phyloP scores from a whole-genome alignment of 2,113 vertebrate species.

The Paraplagusia blochii region DNA sequence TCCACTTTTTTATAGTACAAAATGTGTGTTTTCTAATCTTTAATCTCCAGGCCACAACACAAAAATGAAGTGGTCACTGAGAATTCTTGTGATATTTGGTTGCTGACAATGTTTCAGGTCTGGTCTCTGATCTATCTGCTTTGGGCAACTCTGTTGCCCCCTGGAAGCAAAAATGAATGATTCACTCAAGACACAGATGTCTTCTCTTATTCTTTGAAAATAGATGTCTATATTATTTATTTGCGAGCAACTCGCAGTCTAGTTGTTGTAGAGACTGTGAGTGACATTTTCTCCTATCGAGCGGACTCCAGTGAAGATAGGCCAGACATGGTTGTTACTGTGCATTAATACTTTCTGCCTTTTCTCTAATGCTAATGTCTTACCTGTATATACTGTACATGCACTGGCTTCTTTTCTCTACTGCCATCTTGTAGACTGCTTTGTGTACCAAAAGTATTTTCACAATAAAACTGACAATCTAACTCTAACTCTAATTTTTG shows the following conservation, averaged over 20 bases:
- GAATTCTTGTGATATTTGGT: constrained; percentile 9
- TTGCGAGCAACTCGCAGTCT: constrained; percentile 43
- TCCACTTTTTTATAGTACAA: constrained; percentile 1
- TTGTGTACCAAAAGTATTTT: constrained; percentile 73
- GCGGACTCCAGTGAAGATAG: constrained; percentile 63
- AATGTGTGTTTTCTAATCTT: constrained; percentile 6
- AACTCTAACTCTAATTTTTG: constrained; percentile 1
- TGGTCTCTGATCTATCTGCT: constrained; percentile 36
- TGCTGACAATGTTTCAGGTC: constrained; percentile 41
- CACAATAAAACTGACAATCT: constrained; percentile 69
- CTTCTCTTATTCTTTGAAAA: constrained; percentile 15
- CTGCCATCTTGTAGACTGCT: constrained; percentile 53
- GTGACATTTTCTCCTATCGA: constrained; percentile 36
- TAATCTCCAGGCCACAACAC: not conserved
- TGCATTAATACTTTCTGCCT: constrained; percentile 55
- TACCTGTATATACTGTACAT: constrained; percentile 61
- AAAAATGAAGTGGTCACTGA: constrained; percentile 8
- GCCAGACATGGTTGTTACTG: constrained; percentile 49
- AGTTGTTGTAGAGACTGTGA: constrained; percentile 29
- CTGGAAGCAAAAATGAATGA: constrained; percentile 20
- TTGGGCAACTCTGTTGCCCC: constrained; percentile 21
- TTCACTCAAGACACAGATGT: constrained; percentile 25
- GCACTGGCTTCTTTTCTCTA: constrained; percentile 63
- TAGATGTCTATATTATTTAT: constrained; percentile 66
- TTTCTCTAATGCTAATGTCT: constrained; percentile 27